Evolutionary conservation across 2,113 vertebrate genomes (phyloP).

Genomic region (Leptodactylus fuscus): DNA sequence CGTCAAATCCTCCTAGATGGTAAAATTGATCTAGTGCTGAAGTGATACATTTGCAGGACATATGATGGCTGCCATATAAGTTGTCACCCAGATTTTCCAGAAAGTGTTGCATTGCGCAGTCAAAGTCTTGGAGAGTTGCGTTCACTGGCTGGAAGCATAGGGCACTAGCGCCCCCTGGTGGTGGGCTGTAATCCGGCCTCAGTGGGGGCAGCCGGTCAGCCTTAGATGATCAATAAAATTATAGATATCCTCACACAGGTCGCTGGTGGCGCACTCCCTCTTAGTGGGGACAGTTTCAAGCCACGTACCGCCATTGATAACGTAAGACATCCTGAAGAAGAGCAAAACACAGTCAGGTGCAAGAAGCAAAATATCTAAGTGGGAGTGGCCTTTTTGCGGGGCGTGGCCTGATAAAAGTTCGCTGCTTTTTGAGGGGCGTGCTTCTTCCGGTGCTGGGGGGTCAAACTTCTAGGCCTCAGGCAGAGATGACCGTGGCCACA

Average conservation of each 20-base stretch:
- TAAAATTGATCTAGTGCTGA: no score
- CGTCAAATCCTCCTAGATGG: background rate
- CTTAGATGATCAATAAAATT: background rate
- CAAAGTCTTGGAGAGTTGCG: background rate
- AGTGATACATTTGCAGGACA: background rate
- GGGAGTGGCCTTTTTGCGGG: no score
- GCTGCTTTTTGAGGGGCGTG: no score
- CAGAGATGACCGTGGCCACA: no score
- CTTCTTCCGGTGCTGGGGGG: no score
- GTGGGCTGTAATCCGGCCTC: background rate
- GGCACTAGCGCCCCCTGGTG: background rate
- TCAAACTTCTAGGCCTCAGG: no score
- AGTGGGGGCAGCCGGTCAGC: background rate
- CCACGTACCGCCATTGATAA: slow-evolving; percentile 45
- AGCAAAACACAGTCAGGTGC: background rate
- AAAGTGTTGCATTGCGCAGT: background rate
- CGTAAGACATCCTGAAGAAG: slow-evolving; percentile 37
- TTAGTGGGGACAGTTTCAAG: slow-evolving; percentile 16
- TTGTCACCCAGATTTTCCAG: no score
- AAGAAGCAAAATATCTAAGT: no score
- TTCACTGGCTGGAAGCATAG: background rate
- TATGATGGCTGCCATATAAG: background rate
- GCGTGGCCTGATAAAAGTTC: no score
- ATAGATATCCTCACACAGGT: background rate
- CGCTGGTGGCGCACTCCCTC: slow-evolving; percentile 3